These are phyloP conservation scores for Trachelus iudaicus DNA, from an alignment of 2,888 invertebrate genomes.

Conservation along the genomic window DNA sequence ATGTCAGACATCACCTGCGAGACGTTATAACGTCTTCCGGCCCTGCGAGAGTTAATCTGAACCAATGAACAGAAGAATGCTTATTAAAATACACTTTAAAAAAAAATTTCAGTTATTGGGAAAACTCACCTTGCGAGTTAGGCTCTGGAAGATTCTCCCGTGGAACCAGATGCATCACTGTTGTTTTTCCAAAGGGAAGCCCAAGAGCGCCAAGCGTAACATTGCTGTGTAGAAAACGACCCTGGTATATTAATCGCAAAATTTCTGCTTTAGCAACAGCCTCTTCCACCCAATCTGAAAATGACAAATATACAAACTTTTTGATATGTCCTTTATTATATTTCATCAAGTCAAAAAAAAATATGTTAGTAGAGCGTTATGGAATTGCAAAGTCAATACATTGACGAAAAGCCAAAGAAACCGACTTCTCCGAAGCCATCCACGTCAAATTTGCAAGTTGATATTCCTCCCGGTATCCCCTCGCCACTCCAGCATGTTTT, in stretches of 20 bases:
- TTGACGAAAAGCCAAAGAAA: no score
- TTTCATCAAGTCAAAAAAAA: conserved; percentile 67
- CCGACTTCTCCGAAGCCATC: no score
- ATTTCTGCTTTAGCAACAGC: conserved; percentile 97
- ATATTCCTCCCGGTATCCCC: no score
- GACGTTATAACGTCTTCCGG: no score
- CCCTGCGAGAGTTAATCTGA: background rate
- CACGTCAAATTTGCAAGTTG: no score
- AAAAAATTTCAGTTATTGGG: background rate
- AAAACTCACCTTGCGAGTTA: conserved; percentile 87
- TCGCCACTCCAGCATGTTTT: no score
- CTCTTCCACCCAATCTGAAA: conserved; percentile 96
- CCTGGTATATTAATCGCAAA: conserved; percentile 98
- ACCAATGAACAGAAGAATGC: background rate
- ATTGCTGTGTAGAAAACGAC: conserved; percentile 98
- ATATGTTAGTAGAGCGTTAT: conserved; percentile 70
- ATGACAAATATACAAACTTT: conserved; percentile 35
- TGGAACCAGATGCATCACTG: conserved; percentile 99
- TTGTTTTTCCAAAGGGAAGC: conserved; percentile 96
- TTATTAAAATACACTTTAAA: background rate
- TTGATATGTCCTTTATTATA: no score
- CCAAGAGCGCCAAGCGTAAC: conserved; percentile 98
- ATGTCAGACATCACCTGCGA: no score
- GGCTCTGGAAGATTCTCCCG: conserved; percentile 99
- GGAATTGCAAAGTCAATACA: no score